Base-by-base conservation (phyloP, 2,888 invertebrate genomes). In the Galerucella nymphaeae region DNA sequence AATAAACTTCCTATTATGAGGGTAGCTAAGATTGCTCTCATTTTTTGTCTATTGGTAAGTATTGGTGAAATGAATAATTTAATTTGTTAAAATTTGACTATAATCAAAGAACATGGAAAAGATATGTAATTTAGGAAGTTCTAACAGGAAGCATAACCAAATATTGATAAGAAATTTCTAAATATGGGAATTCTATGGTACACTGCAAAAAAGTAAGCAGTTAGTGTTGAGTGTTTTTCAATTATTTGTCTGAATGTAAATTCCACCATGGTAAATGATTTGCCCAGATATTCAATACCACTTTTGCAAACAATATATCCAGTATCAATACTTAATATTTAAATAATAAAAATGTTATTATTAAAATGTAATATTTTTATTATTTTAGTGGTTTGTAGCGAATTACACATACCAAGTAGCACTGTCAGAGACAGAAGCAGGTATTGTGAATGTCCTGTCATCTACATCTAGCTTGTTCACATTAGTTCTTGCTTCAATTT, bases 341-440 rank as follows among this genome's bases (percentile, higher is more conserved):
- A 30, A 6, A 30, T 5, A 0, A 30, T 6, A 30, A 6, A 30
- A 30, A 30, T n/a, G n/a, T 11, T 30, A 2, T 59, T 59, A 38
- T 59, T 18, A 14, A 8, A 53, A 53, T 53, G 11, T n/a, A n/a
- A 16, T 55, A 63, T 48, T 45, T 38, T 64, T 72, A 71, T 70
- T 53, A 65, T 91, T 91, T 65, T 88, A 97, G 95, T 98, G 98
- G 97, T 97, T 99, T 88, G 87, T 94, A 82, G 96, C 96, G 71
- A 97, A 97, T 88, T 96, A 97, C 85, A 91, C 95, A 71, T 97
- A 96, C 87, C 97, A 98, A 86, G 89, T 96, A 83, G 96, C 97
- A 65, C 88, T 98, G 76, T 90, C 93, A 67, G 91, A 94, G 87
- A 93, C 96, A 4, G 92, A 95, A 83, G 91, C 96, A 14, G 94